These are phyloP conservation scores for Trichopoda pennipes DNA, from an alignment of 2,888 invertebrate genomes.

Conservation along the genomic window DNA sequence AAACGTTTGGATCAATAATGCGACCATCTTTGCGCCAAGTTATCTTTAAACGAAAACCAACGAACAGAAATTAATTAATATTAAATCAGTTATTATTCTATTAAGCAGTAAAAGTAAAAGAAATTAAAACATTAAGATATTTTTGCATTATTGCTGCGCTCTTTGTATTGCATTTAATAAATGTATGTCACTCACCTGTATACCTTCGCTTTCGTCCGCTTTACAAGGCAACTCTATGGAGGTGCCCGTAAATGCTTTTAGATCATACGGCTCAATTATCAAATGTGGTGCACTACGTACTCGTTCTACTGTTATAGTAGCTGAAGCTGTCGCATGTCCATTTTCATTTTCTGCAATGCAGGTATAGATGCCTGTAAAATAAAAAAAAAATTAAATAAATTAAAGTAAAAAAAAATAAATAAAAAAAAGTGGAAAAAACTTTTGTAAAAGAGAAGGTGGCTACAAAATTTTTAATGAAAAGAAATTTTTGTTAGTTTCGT, in stretches of 20 bases:
- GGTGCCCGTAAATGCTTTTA: conserved; percentile 87
- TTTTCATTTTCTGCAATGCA: conserved; percentile 87
- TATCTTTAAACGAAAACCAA: conserved; percentile 80
- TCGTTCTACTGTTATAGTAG: conserved; percentile 84
- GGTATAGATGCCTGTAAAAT: conserved; percentile 77
- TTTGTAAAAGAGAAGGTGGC: conserved; percentile 6
- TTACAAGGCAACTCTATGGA: conserved; percentile 92
- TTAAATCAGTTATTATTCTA: neutral
- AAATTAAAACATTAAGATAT: conserved; percentile 23
- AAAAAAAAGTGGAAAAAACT: neutral
- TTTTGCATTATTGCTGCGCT: neutral
- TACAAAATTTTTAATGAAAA: conserved; percentile 6
- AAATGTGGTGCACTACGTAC: conserved; percentile 82
- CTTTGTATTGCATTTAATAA: conserved; percentile 35
- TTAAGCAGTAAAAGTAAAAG: conserved; percentile 33
- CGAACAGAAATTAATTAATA: conserved; percentile 15
- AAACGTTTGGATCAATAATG: conserved; percentile 77
- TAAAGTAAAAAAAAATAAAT: neutral
- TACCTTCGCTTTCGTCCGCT: conserved; percentile 87
- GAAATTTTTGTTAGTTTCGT: neutral
- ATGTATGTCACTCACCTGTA: conserved; percentile 80
- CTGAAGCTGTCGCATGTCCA: conserved; percentile 87
- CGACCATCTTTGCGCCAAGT: conserved; percentile 93
- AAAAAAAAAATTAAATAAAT: conserved; percentile 26
- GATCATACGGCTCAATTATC: conserved; percentile 87